A percentile compares a stretch with the other conserved stretches of the same genome.
These are phyloP conservation scores for Eurytoma californica DNA, from an alignment of 2,888 invertebrate species.

Conservation along the genomic window DNA sequence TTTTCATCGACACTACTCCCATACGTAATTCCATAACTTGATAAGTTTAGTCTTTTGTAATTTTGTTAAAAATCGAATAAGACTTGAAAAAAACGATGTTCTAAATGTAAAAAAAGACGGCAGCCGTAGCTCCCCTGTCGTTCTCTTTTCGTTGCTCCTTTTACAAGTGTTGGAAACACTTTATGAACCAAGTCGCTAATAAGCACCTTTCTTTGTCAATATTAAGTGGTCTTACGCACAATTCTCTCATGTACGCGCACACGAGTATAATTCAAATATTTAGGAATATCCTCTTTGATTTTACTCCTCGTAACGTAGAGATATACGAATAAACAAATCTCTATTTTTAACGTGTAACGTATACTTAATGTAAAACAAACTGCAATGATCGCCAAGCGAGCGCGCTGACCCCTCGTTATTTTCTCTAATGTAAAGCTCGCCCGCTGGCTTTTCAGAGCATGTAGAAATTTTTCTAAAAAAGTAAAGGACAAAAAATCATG, in stretches of 20 bases:
- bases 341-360: constrained; percentile 56
- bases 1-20: neutral
- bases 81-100: constrained; percentile 49
- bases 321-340: constrained; percentile 50
- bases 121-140: constrained; percentile 19
- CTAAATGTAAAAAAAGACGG: constrained; percentile 32
- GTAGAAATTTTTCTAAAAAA: constrained; percentile 49
- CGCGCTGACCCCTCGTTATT: constrained; percentile 47
- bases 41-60: constrained; percentile 1
- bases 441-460: constrained; percentile 36
- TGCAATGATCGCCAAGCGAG: constrained; percentile 44
- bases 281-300: constrained; percentile 36
- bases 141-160: constrained; percentile 30
- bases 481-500: neutral
- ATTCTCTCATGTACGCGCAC: constrained; percentile 51
- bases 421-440: constrained; percentile 48
- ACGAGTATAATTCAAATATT: constrained; percentile 47
- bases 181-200: constrained; percentile 42
- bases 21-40: too few species aligned
- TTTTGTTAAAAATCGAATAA: constrained; percentile 43
- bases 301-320: constrained; percentile 30
- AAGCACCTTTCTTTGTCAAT: constrained; percentile 54
- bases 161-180: constrained; percentile 39
- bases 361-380: constrained; percentile 51
- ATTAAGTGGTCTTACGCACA: constrained; percentile 57